phyloP scores from a whole-genome alignment of 2,113 vertebrate genomes.

The Bubo bubo region DNA sequence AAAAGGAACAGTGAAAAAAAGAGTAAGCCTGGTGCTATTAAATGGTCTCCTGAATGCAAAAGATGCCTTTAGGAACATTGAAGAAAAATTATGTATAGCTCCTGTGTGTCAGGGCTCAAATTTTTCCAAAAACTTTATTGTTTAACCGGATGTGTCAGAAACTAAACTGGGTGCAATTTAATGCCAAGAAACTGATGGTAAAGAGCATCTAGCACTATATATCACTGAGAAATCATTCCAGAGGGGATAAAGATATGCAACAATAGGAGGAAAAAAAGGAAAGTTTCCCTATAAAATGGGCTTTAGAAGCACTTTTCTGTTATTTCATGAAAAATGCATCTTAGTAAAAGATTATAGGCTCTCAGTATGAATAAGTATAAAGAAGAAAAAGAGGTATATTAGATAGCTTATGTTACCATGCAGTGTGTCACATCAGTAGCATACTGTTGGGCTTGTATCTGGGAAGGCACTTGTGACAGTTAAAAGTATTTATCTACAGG shows the following conservation, averaged over 20 bases:
- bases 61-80: slow-evolving; percentile 14
- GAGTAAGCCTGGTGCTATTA: neutral
- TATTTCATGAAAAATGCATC: slow-evolving; percentile 23
- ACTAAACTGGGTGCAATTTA: neutral
- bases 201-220: slow-evolving; percentile 33
- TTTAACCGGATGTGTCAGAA: slow-evolving; percentile 22
- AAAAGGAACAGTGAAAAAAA: neutral
- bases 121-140: slow-evolving; percentile 49
- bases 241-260: slow-evolving; percentile 44
- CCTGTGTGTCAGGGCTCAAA: slow-evolving; percentile 31
- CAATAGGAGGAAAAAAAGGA: neutral
- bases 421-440: neutral
- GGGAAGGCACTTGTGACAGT: neutral
- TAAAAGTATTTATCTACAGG: neutral
- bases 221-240: slow-evolving; percentile 4
- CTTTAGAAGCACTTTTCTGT: neutral
- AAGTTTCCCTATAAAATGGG: slow-evolving; percentile 9
- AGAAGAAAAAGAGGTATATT: neutral
- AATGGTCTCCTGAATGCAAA: slow-evolving; percentile 35
- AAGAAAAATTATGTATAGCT: slow-evolving; percentile 47
- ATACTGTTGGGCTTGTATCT: neutral
- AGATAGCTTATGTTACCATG: neutral
- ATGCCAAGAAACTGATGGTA: slow-evolving; percentile 42
- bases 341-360: neutral
- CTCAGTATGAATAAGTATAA: neutral